Percentiles rank a stretch among this genome's conserved stretches.
Conservation (phyloP, 2,888 invertebrate species). For the Scaptomyza flava region DNA sequence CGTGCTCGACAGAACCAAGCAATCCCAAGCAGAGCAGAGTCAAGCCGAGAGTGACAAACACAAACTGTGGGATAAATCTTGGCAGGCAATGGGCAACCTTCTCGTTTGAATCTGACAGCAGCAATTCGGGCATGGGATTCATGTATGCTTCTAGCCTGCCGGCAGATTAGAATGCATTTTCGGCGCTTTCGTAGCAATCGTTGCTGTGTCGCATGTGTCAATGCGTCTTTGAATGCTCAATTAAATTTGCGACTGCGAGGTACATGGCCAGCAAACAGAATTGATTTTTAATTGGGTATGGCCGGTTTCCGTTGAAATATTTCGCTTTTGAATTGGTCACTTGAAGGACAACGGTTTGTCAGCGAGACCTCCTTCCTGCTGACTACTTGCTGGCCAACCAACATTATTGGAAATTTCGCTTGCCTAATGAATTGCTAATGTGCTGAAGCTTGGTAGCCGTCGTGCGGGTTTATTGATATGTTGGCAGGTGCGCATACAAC, state of each 20-base stretch:
- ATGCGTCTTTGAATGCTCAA: constrained; percentile 80
- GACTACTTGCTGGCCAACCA: background rate
- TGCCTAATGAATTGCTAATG: constrained; percentile 56
- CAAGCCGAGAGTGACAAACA: constrained; percentile 68
- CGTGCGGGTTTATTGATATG: constrained; percentile 32
- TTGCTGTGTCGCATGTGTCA: constrained; percentile 62
- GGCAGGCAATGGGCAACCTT: constrained; percentile 31
- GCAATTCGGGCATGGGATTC: constrained; percentile 62
- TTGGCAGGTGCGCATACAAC: constrained; percentile 23
- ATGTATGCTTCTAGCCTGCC: constrained; percentile 24
- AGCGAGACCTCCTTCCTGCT: constrained; percentile 18
- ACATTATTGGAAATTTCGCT: constrained; percentile 25
- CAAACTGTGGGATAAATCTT: constrained; percentile 69
- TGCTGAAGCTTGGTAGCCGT: constrained; percentile 11
- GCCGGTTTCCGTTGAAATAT: constrained; percentile 14
- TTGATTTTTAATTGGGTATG: constrained; percentile 76
- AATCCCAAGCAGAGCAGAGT: background rate
- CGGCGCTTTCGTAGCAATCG: constrained; percentile 15
- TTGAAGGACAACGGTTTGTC: constrained; percentile 18
- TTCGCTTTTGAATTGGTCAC: constrained; percentile 56
- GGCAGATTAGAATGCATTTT: constrained; percentile 43
- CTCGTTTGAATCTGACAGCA: constrained; percentile 54
- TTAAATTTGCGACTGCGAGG: constrained; percentile 69
- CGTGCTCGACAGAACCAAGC: background rate
- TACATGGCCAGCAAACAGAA: constrained; percentile 36